Base-by-base conservation (phyloP, 1,140 invertebrate species). In the Maniola jurtina region DNA sequence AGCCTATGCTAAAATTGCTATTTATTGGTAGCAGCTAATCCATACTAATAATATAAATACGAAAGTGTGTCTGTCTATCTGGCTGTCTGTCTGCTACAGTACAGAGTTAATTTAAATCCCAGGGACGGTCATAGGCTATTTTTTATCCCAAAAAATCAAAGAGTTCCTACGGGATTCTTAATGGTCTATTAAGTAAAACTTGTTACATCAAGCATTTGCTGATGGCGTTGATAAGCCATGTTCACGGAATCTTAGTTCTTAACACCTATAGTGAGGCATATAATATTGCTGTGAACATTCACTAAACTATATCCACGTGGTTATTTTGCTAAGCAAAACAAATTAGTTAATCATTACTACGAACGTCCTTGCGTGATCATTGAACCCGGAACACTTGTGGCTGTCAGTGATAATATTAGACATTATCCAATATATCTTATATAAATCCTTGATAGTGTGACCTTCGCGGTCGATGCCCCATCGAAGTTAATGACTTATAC, bases 341-440 rank as follows among this genome's bases (percentile, higher is more conserved):
- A 68, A 76, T 75, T 66, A 77, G 61, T 76, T 66, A 74, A 75
- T 74, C 58, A 62, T 60, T 57, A 63, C 61, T 70, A 77, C 68
- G 70, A 76, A 78, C 80, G 83, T 84, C 84, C 87, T 89, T 88
- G 84, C 67, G 59, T 68, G 78, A 70, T 40, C 80, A 68, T 74
- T 79, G n/a, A 86, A 84, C 87, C 86, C 80, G 85, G 87, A 88
- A 88, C 66, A 80, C 65, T 66, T 64, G 54, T 50, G 72, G 16
- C 48, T 75, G 77, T 68, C 64, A 68, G 62, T 64, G 73, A 79
- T 82, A 79, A 83, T 71, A 73, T 73, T 74, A 78, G 72, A 79
- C 78, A 69, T 82, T 80, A 81, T 80, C 72, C 68, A 76, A 72
- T 62, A n/a, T n/a, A n/a, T 73, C 75, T 88, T 84, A 84, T 77